Evolutionary conservation across 2,888 invertebrate genomes (phyloP).

Genomic region (Eueremaeus valkanovi): DNA sequence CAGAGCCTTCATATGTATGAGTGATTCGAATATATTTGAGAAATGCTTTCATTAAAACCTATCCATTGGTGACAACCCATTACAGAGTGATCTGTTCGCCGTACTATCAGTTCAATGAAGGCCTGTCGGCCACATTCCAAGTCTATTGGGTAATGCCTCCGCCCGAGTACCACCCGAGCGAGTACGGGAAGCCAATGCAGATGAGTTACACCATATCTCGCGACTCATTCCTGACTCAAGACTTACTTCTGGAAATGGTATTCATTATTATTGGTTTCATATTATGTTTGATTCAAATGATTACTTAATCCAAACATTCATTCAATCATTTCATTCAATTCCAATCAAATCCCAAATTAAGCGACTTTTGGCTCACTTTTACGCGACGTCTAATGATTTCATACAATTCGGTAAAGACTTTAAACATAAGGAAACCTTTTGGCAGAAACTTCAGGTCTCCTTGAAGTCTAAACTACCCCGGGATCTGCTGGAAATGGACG

Average conservation of each 20-base stretch:
- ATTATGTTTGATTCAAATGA: constrained; percentile 8
- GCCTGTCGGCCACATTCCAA: constrained; percentile 45
- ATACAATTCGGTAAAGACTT: constrained; percentile 65
- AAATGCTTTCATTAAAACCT: too few species aligned
- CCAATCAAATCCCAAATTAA: constrained; percentile 49
- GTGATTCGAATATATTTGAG: too few species aligned
- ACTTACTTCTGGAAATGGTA: constrained; percentile 76
- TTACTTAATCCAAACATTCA: too few species aligned
- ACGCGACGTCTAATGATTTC: constrained; percentile 65
- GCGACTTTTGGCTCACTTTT: constrained; percentile 77
- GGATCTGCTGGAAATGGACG: constrained; percentile 56
- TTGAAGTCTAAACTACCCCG: constrained; percentile 65
- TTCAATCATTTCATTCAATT: not conserved
- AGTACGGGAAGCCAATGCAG: constrained; percentile 86
- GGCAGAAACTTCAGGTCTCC: constrained; percentile 74
- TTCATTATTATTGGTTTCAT: constrained; percentile 47
- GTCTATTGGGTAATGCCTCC: constrained; percentile 93
- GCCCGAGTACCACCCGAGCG: constrained; percentile 82
- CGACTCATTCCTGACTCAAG: constrained; percentile 73
- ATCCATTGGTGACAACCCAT: too few species aligned
- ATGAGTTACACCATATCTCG: constrained; percentile 79
- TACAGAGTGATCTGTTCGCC: constrained; percentile 71
- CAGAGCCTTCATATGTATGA: too few species aligned
- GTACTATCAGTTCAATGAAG: constrained; percentile 44
- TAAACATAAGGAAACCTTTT: constrained; percentile 63